phyloP scores from a whole-genome alignment of 2,888 invertebrate genomes.

The Matsumyia berberina region DNA sequence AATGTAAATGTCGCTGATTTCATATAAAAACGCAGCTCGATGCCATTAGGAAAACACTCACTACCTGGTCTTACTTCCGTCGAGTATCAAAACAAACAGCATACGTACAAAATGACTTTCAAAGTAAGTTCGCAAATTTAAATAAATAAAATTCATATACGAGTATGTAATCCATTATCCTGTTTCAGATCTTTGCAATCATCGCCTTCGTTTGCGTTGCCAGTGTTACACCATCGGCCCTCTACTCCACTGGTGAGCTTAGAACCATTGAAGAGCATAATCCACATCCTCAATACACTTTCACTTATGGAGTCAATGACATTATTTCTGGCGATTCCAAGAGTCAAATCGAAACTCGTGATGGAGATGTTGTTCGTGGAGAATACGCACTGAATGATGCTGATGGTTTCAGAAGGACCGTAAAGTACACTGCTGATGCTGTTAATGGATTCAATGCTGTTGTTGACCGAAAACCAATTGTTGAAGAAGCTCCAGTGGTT shows the following conservation, averaged over 20 bases:
- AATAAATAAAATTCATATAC: no score
- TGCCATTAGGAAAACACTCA: not conserved
- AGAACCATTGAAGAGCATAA: conserved; percentile 43
- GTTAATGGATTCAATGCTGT: conserved; percentile 84
- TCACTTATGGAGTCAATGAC: conserved; percentile 82
- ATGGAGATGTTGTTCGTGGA: conserved; percentile 84
- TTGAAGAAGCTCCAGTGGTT: conserved; percentile 23
- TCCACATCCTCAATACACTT: conserved; percentile 78
- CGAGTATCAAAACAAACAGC: not conserved
- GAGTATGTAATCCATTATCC: not conserved
- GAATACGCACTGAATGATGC: conserved; percentile 84
- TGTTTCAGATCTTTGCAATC: not conserved
- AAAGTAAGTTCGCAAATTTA: not conserved
- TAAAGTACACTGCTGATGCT: conserved; percentile 84
- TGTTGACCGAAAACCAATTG: conserved; percentile 82
- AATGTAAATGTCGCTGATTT: not conserved
- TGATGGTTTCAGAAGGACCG: conserved; percentile 84
- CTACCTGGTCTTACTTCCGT: not conserved
- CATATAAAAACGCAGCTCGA: conserved; percentile 7
- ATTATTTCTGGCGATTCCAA: conserved; percentile 84
- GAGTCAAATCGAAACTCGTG: conserved; percentile 83
- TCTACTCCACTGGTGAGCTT: conserved; percentile 18
- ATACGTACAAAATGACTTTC: conserved; percentile 6
- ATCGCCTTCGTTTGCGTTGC: conserved; percentile 13
- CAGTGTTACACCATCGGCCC: conserved; percentile 3